These are phyloP conservation scores for Syrphus vitripennis DNA, from an alignment of 2,888 invertebrate species.

Conservation along the genomic window DNA sequence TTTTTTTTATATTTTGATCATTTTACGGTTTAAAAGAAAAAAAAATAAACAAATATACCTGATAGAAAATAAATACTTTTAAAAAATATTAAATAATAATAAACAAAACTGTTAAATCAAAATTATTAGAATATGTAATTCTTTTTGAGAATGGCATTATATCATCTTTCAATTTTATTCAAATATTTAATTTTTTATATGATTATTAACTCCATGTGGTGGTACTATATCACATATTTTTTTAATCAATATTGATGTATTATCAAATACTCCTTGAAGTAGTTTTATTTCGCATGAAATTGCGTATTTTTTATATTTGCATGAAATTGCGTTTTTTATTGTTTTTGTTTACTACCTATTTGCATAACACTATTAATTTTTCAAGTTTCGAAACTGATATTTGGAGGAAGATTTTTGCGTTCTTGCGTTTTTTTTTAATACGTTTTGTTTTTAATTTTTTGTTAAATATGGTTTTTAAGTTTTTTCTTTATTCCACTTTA, in stretches of 20 bases:
- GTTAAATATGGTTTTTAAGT: neutral
- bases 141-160: neutral
- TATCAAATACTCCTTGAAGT: neutral
- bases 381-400: too few species aligned
- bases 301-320: neutral
- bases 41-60: neutral
- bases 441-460: neutral
- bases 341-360: neutral
- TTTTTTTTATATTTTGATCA: neutral
- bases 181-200: neutral
- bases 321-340: neutral
- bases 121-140: too few species aligned
- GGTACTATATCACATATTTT: constrained; percentile 32
- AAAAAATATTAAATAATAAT: neutral
- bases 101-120: neutral
- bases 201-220: constrained; percentile 19
- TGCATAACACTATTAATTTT: neutral
- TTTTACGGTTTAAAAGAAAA: neutral
- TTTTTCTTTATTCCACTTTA: too few species aligned
- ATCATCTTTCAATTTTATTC: neutral
- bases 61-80: neutral
- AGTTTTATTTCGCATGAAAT: constrained; percentile 1
- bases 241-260: too few species aligned
- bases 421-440: neutral
- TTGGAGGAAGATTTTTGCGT: neutral